A percentile compares a stretch with the other conserved stretches of the same genome.
These are phyloP conservation scores for Netelia inedita DNA, from an alignment of 2,888 invertebrate genomes.

Conservation along the genomic window DNA sequence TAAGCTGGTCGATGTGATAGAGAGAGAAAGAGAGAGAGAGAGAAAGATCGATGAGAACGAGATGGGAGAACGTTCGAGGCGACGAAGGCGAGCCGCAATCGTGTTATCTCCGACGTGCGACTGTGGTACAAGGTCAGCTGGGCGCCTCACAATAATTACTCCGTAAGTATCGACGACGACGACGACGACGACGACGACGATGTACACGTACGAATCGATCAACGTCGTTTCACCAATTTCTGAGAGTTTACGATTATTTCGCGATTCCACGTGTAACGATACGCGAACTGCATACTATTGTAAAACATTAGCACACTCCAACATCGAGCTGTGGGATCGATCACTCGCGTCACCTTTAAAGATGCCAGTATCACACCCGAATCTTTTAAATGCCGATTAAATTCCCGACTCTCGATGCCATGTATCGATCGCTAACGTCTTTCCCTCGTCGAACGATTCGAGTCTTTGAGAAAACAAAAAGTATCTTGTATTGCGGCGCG, in stretches of 20 bases:
- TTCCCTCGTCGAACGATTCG: not conserved
- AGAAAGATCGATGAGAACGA: conserved; percentile 35
- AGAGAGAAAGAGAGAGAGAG: not conserved
- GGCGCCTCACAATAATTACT: conserved; percentile 61
- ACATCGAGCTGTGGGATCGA: conserved; percentile 82
- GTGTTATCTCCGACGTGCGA: conserved; percentile 64
- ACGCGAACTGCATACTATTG: conserved; percentile 91
- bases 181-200: conserved; percentile 22
- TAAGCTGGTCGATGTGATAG: conserved; percentile 42
- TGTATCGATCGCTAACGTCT: conserved; percentile 29
- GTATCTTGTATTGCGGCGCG: not conserved
- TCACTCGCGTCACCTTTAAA: conserved; percentile 76
- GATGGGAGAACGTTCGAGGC: conserved; percentile 42
- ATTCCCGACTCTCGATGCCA: conserved; percentile 26
- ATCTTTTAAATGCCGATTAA: conserved; percentile 9
- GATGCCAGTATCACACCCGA: conserved; percentile 77
- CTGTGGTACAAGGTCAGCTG: conserved; percentile 69
- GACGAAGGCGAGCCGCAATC: conserved; percentile 36
- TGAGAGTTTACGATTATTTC: conserved; percentile 97
- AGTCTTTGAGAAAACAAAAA: not conserved
- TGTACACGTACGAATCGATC: conserved; percentile 84
- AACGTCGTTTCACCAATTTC: conserved; percentile 97
- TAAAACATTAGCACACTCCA: conserved; percentile 85
- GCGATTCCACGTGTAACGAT: conserved; percentile 96
- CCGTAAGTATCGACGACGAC: conserved; percentile 40